Evolutionary conservation across 2,113 vertebrate genomes (phyloP).

Genomic region (Ploceus nigricollis): DNA sequence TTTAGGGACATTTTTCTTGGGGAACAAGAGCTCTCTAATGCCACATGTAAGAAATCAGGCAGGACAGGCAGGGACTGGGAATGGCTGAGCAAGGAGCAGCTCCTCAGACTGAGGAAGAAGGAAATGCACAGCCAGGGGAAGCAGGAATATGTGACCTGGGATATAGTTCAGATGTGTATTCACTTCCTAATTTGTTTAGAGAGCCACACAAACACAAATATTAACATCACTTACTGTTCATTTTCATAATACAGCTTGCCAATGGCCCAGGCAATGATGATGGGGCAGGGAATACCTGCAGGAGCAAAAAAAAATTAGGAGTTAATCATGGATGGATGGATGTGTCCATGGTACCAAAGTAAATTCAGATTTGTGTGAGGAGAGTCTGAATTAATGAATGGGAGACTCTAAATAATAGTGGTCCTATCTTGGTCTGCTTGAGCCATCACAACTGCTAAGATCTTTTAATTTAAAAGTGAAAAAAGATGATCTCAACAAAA

Average conservation of each 20-base stretch:
- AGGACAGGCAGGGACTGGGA: neutral
- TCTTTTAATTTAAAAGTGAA: neutral
- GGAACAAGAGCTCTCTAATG: neutral
- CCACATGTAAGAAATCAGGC: neutral
- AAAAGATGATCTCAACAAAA: neutral
- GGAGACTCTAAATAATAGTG: neutral
- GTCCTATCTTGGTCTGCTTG: neutral
- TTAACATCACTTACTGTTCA: constrained; percentile 82
- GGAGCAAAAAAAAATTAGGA: neutral
- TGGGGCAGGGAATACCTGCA: constrained; percentile 89
- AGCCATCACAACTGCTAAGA: neutral
- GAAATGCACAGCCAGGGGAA: neutral
- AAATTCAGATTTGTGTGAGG: neutral
- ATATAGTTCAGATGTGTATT: too few species aligned
- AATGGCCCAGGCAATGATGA: constrained; percentile 89
- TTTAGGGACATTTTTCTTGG: neutral
- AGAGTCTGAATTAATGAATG: neutral
- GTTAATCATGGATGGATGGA: neutral
- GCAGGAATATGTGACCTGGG: neutral
- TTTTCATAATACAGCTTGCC: constrained; percentile 92
- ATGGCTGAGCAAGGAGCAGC: neutral
- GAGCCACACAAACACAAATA: neutral
- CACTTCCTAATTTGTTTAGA: neutral
- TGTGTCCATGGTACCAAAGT: neutral
- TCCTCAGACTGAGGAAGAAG: neutral